Percentiles rank a stretch among this genome's conserved stretches.
Conservation (phyloP, 2,113 vertebrate species). For the Rousettus leschenaultii region DNA sequence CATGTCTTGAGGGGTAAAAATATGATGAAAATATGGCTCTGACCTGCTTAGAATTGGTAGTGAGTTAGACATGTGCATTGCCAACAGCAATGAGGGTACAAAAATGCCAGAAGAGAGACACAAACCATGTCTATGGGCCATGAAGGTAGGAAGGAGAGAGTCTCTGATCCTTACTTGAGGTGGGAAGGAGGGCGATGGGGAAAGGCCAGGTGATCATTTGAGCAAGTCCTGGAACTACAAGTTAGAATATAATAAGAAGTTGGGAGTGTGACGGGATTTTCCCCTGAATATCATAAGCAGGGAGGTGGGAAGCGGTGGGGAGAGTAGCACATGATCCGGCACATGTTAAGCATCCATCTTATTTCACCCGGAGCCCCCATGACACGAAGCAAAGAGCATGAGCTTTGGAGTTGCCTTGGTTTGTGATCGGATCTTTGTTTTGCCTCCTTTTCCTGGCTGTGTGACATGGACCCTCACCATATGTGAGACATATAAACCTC, state of each 20-base stretch:
- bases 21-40: not conserved
- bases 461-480: not conserved
- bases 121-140: not conserved
- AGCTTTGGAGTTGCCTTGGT: not conserved
- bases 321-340: not conserved
- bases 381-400: not conserved
- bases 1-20: not conserved
- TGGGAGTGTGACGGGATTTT: not conserved
- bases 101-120: accelerated
- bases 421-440: not conserved
- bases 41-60: not conserved
- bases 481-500: not conserved
- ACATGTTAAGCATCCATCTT: not conserved
- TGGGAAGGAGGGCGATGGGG: not conserved
- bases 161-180: not conserved
- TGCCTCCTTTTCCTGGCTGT: not conserved
- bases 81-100: not conserved
- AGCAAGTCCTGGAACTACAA: not conserved
- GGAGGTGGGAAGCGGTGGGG: not conserved
- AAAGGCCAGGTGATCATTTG: not conserved
- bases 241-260: not conserved
- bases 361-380: not conserved
- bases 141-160: not conserved
- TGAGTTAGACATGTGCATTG: not conserved
- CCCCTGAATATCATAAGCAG: not conserved